These are phyloP conservation scores for Zaprionus taronus DNA, from an alignment of 1,140 invertebrate species.

Conservation along the genomic window DNA sequence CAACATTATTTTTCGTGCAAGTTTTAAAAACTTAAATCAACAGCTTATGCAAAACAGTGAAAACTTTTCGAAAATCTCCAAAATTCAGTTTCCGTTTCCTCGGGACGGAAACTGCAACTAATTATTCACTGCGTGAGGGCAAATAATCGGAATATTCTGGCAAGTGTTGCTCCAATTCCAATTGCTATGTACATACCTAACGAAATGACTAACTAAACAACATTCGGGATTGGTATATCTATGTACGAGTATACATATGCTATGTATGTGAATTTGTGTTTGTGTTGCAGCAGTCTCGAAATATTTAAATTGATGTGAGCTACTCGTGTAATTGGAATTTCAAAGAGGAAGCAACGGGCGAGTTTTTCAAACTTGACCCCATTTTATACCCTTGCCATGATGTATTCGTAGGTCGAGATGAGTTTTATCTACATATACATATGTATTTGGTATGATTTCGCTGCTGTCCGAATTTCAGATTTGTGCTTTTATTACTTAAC, in stretches of 20 bases:
- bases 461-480: not conserved
- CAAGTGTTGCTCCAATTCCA: slow-evolving; percentile 45
- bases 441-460: slow-evolving; percentile 50
- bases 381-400: not conserved
- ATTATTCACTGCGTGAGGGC: not conserved
- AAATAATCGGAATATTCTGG: not conserved
- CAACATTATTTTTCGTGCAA: too few relatives aligned
- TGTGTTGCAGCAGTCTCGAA: slow-evolving; percentile 15
- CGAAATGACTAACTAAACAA: slow-evolving; percentile 56
- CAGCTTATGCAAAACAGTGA: not conserved
- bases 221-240: slow-evolving; percentile 52
- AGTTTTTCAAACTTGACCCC: slow-evolving; percentile 58
- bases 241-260: not conserved
- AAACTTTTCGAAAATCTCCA: not conserved
- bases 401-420: slow-evolving; percentile 15
- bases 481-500: slow-evolving; percentile 3
- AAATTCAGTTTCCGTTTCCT: not conserved
- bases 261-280: not conserved
- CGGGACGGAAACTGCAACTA: not conserved
- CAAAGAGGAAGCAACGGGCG: slow-evolving; percentile 36
- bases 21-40: too few relatives aligned
- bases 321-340: slow-evolving; percentile 37
- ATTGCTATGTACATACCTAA: slow-evolving; percentile 53
- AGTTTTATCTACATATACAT: slow-evolving; percentile 65
- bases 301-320: slow-evolving; percentile 63